Evolutionary conservation across 1,140 invertebrate genomes (phyloP), one percentile per base, ranked within the genome.

Genomic region (Trissolcus basalis): DNA sequence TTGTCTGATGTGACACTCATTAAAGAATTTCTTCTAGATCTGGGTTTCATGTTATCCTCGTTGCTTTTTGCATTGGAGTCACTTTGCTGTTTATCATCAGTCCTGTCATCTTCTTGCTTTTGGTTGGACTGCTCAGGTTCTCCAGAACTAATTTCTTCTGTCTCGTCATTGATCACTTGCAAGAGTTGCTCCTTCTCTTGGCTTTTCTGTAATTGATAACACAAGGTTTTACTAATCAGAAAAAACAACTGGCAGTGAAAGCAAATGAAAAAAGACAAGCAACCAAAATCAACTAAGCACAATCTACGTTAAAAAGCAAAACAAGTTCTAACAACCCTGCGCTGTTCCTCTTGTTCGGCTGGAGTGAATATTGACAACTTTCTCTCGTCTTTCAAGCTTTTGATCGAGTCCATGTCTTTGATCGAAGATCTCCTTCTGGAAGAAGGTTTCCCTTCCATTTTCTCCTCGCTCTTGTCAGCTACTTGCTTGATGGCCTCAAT

Each of bases 141-240:
- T 10, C 55, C 56, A 0, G 33, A 55, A 48, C 4, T 61, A 0
- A 59, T 49, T 16, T 82, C 79, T 83, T 83, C 71, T 79, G 53
- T 79, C 45, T 43, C 45, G 48, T 78, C 78, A 5, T 51, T 47
- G 9, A 3, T 47, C 0, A 27, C 0, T 48, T 58, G 49, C 11
- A 54, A 43, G 3, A 55, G 58, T 8, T 56, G 58, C 14, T 75
- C 71, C 39, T 58, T 61, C 16, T 78, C 69, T 54, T 68, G 65
- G 5, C 79, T 80, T 55, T 45, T 81, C 69, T 80, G 78, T 16
- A 79, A 80, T 39, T 54, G 9, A 44, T 11, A 39, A n/a, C 36
- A 39, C 9, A 11, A 39, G n/a, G n/a, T 39, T n/a, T 39, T 39
- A 36, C 13, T 12, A 67, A 47, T 49, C 49, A 61, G 9, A 39